phyloP scores from a whole-genome alignment of 2,888 invertebrate species.

The Hypomecis punctinalis region DNA sequence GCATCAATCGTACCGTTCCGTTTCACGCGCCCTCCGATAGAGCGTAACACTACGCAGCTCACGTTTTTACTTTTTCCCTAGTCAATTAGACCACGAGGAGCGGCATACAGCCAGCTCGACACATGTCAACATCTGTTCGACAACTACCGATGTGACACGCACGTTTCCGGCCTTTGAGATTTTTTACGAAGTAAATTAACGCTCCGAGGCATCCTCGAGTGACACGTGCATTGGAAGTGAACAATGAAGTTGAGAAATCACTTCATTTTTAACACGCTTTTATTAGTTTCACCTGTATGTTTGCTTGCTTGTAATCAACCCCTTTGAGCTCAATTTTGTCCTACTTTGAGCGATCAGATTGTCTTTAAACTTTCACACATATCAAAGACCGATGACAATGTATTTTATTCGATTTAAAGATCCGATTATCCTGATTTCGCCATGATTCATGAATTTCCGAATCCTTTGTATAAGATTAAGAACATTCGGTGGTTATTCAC shows the following conservation, averaged over 20 bases:
- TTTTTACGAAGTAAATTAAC: slow-evolving; percentile 75
- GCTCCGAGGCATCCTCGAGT: slow-evolving; percentile 60
- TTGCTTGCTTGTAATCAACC: no score
- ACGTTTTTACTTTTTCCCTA: slow-evolving; percentile 70
- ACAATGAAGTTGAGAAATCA: slow-evolving; percentile 37
- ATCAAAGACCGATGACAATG: no score
- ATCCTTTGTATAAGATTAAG: no score
- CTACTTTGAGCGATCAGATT: no score
- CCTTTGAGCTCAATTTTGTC: no score
- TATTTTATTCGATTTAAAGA: no score
- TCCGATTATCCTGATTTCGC: no score
- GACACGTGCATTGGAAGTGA: slow-evolving; percentile 57
- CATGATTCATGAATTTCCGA: no score
- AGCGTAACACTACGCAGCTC: slow-evolving; percentile 53
- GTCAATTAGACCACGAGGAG: slow-evolving; percentile 74
- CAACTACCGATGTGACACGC: slow-evolving; percentile 71
- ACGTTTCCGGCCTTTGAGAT: slow-evolving; percentile 74
- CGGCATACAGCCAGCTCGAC: slow-evolving; percentile 62
- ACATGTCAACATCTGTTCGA: slow-evolving; percentile 83
- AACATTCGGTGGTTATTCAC: no score
- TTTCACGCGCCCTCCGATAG: slow-evolving; percentile 49
- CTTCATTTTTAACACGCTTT: slow-evolving; percentile 2
- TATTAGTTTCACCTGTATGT: no score
- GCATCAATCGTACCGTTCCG: slow-evolving; percentile 56
- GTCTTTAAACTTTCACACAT: no score